These are phyloP conservation scores for Timema podura DNA, from an alignment of 2,888 invertebrate genomes.

Conservation along the genomic window DNA sequence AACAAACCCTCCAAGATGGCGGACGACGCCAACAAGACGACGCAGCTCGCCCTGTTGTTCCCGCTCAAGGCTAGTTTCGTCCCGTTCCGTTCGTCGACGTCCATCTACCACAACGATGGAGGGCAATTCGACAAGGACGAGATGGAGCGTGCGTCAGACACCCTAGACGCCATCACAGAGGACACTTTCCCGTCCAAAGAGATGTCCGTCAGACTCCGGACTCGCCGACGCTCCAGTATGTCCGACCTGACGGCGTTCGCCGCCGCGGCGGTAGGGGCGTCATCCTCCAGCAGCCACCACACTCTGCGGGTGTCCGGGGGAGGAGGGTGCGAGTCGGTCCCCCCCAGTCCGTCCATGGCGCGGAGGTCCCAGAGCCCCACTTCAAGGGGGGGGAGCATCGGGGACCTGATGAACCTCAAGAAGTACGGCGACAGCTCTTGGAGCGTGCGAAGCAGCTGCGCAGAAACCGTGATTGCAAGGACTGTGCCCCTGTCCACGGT, in stretches of 20 bases:
- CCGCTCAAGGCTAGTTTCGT: conserved; percentile 54
- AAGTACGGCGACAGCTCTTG: conserved; percentile 67
- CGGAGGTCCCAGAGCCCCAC: conserved; percentile 26
- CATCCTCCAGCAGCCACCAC: no score
- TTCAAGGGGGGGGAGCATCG: conserved; percentile 57
- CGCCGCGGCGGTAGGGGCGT: conserved; percentile 27
- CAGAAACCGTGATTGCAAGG: conserved; percentile 63
- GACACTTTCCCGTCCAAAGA: no score
- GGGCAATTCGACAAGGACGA: conserved; percentile 8
- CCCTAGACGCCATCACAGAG: background rate
- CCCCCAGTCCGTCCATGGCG: conserved; percentile 46
- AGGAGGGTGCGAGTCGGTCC: conserved; percentile 46
- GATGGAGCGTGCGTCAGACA: background rate
- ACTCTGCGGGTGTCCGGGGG: background rate
- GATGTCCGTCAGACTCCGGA: background rate
- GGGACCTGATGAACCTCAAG: conserved; percentile 73
- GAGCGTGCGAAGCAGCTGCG: conserved; percentile 60
- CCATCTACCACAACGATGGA: conserved; percentile 17
- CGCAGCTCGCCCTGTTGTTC: conserved; percentile 56
- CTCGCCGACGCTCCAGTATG: conserved; percentile 67
- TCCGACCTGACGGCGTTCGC: conserved; percentile 66
- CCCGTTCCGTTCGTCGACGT: conserved; percentile 50
- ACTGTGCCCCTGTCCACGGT: conserved; percentile 72
- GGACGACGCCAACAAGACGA: conserved; percentile 50
- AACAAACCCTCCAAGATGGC: no score